phyloP scores from a whole-genome alignment of 1,140 invertebrate species.

The Stegodyphus dumicola region DNA sequence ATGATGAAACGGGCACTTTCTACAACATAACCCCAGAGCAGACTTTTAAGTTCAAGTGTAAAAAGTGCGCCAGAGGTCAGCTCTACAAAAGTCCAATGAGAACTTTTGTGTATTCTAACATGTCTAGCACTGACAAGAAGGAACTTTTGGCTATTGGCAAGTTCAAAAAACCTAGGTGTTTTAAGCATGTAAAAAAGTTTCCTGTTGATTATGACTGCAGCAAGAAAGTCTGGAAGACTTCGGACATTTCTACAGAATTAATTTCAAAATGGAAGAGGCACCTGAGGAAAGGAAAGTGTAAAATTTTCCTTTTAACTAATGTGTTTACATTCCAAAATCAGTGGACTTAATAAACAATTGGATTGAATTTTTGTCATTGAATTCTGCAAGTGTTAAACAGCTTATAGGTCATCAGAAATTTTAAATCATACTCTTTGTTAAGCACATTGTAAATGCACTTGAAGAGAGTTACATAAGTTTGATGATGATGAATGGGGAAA shows the following conservation, averaged over 20 bases:
- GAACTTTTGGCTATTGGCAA: conserved; percentile 4
- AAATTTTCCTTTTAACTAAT: conserved; percentile 18
- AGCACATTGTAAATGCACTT: neutral
- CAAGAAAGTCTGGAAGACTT: neutral
- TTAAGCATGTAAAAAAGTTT: conserved; percentile 11
- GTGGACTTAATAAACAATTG: conserved; percentile 25
- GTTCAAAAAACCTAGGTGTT: conserved; percentile 3
- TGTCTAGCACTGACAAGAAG: conserved; percentile 21
- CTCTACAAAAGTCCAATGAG: neutral
- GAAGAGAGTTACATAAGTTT: neutral
- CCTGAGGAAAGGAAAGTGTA: conserved; percentile 5
- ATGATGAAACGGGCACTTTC: neutral
- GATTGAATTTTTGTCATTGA: conserved; percentile 27
- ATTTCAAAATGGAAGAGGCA: conserved; percentile 17
- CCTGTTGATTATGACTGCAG: neutral
- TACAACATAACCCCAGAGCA: neutral
- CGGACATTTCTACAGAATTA: conserved; percentile 15
- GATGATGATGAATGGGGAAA: neutral
- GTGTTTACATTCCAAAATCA: conserved; percentile 18
- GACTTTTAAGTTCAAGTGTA: neutral
- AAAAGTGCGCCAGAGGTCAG: neutral
- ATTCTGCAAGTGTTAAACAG: conserved; percentile 22
- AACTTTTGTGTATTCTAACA: neutral
- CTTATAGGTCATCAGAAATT: conserved; percentile 24
- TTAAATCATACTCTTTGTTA: conserved; percentile 21